Percentiles rank a stretch among this genome's conserved stretches.
Conservation (phyloP, 2,888 invertebrate species). For the Teleiodes luculella region DNA sequence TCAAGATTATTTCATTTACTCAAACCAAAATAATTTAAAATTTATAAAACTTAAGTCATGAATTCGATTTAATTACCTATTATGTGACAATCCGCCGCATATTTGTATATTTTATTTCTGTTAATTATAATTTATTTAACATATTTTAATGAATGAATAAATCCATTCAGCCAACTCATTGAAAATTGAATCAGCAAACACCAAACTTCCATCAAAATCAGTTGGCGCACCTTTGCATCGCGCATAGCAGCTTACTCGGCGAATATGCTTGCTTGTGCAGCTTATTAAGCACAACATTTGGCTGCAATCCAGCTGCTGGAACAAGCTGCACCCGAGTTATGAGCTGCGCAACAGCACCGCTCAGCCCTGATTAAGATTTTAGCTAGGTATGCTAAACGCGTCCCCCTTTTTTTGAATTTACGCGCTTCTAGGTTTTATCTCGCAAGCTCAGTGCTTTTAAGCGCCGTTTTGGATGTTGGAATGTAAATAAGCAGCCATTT, state of each 20-base stretch:
- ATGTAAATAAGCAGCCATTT: no score
- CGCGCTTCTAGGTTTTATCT: conserved; percentile 1
- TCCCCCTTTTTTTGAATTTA: neutral
- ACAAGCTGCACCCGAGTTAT: conserved; percentile 34
- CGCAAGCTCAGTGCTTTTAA: neutral
- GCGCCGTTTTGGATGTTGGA: no score
- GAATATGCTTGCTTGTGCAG: conserved; percentile 27
- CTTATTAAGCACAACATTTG: conserved; percentile 49
- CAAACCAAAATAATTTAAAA: no score
- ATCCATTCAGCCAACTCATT: no score
- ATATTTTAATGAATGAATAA: no score
- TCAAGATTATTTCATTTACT: no score
- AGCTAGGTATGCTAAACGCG: conserved; percentile 23
- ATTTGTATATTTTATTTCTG: no score
- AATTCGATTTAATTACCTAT: no score
- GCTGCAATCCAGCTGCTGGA: conserved; percentile 35
- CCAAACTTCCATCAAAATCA: neutral
- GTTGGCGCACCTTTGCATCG: neutral
- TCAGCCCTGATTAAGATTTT: conserved; percentile 54
- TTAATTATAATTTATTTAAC: no score
- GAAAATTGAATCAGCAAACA: neutral
- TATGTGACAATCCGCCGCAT: no score
- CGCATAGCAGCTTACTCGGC: neutral
- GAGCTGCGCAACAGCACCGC: conserved; percentile 40
- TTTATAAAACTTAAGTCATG: no score